Conservation (phyloP, 2,113 vertebrate genomes). For the Typhlomys cinereus region DNA sequence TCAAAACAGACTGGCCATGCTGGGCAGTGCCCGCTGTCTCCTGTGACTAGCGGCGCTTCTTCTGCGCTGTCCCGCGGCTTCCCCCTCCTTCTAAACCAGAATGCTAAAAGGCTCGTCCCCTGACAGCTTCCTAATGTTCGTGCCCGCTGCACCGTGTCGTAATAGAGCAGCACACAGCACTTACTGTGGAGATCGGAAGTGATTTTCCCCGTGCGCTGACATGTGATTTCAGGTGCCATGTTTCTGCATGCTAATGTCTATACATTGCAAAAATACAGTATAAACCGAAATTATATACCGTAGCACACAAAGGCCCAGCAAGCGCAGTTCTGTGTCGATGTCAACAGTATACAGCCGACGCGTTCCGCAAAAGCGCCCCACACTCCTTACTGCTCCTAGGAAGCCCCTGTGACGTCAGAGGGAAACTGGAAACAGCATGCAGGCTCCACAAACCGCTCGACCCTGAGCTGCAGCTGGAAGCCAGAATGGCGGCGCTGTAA, state of each 20-base stretch:
- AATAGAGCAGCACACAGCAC: not conserved
- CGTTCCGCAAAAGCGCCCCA: not conserved
- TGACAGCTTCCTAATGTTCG: not conserved
- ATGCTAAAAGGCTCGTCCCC: not conserved
- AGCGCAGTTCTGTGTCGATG: not conserved
- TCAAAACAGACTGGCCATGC: not conserved
- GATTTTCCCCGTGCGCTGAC: not conserved
- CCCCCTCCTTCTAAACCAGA: too few relatives aligned
- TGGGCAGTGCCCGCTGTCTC: not conserved
- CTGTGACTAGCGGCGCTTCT: too few relatives aligned
- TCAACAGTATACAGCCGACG: not conserved
- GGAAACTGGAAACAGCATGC: not conserved
- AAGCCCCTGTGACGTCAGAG: not conserved
- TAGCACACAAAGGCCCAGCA: not conserved
- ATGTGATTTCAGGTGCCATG: not conserved
- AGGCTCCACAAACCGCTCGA: rapidly evolving
- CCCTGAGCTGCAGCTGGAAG: not conserved
- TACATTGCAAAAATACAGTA: not conserved
- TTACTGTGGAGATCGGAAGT: not conserved
- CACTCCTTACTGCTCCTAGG: not conserved
- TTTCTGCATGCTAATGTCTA: conserved; percentile 43
- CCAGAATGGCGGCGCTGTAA: rapidly evolving
- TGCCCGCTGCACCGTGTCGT: rapidly evolving
- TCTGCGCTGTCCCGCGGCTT: too few relatives aligned
- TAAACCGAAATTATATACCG: not conserved